Evolutionary conservation across 2,797 vertebrate genomes (phyloP).

Genomic region (Enteromius treurensis): DNA sequence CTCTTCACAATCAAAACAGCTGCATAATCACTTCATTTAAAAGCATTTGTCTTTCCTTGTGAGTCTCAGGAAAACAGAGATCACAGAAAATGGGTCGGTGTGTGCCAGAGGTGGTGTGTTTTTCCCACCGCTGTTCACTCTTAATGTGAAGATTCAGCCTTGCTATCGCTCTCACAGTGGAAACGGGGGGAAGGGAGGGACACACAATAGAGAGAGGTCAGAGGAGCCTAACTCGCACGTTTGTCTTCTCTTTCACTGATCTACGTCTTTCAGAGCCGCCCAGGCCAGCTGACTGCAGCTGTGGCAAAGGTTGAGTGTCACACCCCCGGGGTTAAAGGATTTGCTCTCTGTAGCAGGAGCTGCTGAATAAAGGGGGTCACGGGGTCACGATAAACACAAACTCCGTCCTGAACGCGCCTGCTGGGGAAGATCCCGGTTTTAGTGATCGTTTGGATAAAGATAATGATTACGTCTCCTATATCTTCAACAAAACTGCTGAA

Average conservation of each 20-base stretch:
- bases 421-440: constrained; percentile 52
- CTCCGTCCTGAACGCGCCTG: constrained; percentile 70
- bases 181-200: constrained; percentile 40
- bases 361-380: constrained; percentile 76
- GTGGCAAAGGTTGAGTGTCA: constrained; percentile 84
- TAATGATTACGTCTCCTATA: constrained; percentile 19
- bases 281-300: constrained; percentile 74
- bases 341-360: constrained; percentile 73
- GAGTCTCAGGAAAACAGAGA: constrained; percentile 43
- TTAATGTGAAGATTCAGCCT: constrained; percentile 50
- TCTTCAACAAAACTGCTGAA: constrained; percentile 13
- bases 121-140: constrained; percentile 35
- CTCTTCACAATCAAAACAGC: constrained; percentile 25
- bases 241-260: constrained; percentile 64
- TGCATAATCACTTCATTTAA: constrained; percentile 53
- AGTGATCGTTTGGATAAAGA: constrained; percentile 28
- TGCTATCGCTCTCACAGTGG: constrained; percentile 36
- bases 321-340: constrained; percentile 77
- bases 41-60: constrained; percentile 34
- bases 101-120: constrained; percentile 55
- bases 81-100: constrained; percentile 49
- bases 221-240: constrained; percentile 56
- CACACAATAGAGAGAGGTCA: constrained; percentile 59
- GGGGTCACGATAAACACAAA: constrained; percentile 71
- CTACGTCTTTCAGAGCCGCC: constrained; percentile 47